Evolutionary conservation across 2,113 vertebrate genomes (phyloP).

Genomic region (Tympanuchus pallidicinctus): DNA sequence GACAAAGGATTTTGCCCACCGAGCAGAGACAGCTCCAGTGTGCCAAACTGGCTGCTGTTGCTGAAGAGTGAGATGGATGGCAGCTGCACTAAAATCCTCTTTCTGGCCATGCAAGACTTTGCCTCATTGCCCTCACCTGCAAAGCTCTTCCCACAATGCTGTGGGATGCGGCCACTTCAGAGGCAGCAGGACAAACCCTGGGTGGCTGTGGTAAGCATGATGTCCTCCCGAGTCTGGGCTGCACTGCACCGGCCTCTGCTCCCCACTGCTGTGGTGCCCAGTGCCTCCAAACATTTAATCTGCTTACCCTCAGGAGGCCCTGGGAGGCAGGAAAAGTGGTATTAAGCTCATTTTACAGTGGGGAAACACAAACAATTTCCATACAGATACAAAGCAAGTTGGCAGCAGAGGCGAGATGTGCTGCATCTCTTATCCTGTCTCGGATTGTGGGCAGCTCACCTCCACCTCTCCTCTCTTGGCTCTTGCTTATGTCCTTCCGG

Average conservation of each 20-base stretch:
- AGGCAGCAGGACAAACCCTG: neutral
- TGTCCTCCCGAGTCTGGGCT: rapidly evolving
- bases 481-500: neutral
- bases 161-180: neutral
- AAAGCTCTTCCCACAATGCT: neutral
- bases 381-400: neutral
- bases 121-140: neutral
- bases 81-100: neutral
- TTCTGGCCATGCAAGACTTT: neutral
- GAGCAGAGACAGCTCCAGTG: rapidly evolving
- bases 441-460: neutral
- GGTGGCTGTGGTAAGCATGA: rapidly evolving
- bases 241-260: rapidly evolving
- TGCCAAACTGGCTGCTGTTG: neutral
- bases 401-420: neutral
- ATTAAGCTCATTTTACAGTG: conserved; percentile 54
- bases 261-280: rapidly evolving
- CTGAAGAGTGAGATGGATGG: neutral
- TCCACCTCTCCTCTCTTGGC: neutral
- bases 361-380: conserved; percentile 14
- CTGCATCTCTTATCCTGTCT: neutral
- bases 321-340: conserved; percentile 18
- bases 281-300: conserved; percentile 24
- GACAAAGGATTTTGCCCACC: neutral
- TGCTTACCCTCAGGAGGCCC: conserved; percentile 41